These are phyloP conservation scores for Himalopsyche tibetana DNA, from an alignment of 2,888 invertebrate species.

Conservation along the genomic window DNA sequence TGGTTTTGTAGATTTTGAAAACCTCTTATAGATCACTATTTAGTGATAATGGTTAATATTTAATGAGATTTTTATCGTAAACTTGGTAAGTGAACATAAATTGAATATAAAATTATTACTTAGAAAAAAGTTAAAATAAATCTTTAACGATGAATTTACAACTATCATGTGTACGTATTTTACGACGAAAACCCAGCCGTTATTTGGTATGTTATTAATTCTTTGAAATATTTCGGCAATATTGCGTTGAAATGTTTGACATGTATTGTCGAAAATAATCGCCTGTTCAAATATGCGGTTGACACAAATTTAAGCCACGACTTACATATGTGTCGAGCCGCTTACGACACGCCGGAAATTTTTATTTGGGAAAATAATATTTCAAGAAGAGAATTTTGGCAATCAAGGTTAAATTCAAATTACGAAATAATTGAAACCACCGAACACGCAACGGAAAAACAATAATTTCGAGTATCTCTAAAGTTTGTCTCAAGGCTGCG, in stretches of 20 bases:
- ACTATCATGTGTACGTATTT: too few species aligned
- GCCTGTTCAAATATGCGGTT: not conserved
- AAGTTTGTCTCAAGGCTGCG: too few species aligned
- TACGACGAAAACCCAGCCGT: not conserved
- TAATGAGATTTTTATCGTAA: too few species aligned
- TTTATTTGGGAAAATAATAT: not conserved
- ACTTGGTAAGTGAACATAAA: too few species aligned
- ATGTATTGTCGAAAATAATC: not conserved
- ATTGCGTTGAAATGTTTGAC: constrained; percentile 18
- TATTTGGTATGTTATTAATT: not conserved
- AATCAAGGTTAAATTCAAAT: not conserved
- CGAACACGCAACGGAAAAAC: too few species aligned
- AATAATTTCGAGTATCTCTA: too few species aligned
- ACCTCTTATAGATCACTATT: too few species aligned
- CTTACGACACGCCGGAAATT: not conserved
- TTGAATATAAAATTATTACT: too few species aligned
- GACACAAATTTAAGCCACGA: not conserved
- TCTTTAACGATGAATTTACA: too few species aligned
- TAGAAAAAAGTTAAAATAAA: too few species aligned
- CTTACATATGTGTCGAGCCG: not conserved
- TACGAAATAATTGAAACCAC: not conserved
- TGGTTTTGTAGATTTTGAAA: too few species aligned
- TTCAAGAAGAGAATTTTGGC: not conserved
- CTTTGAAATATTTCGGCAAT: not conserved
- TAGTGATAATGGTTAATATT: too few species aligned